Conservation (phyloP, 2,113 vertebrate genomes). For the Mesoclemmys tuberculata region DNA sequence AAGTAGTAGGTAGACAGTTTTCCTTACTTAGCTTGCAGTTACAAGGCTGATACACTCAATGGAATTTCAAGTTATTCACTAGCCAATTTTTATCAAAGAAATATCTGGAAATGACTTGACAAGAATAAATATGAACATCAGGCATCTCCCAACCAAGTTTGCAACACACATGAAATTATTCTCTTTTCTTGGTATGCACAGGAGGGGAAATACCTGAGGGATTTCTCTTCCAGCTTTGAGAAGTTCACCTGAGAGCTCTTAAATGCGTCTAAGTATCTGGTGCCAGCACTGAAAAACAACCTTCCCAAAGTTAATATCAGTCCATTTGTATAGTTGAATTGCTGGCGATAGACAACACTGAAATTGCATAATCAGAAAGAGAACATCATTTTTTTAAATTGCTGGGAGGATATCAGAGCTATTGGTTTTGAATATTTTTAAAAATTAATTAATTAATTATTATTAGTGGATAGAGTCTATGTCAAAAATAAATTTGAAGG, state of each 20-base stretch:
- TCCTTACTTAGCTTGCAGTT: slow-evolving; percentile 38
- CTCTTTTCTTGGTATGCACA: not conserved
- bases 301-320: not conserved
- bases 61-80: slow-evolving; percentile 54
- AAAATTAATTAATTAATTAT: not conserved
- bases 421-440: not conserved
- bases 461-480: not conserved
- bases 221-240: not conserved
- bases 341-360: not conserved
- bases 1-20: slow-evolving; percentile 28
- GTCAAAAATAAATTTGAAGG: not conserved
- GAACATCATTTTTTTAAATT: not conserved
- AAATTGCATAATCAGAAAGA: not conserved
- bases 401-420: not conserved
- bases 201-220: not conserved
- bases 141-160: not conserved
- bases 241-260: not conserved
- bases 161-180: not conserved
- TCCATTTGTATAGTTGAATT: not conserved
- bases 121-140: slow-evolving; percentile 16
- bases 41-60: slow-evolving; percentile 13
- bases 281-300: not conserved
- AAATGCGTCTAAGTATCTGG: not conserved
- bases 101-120: slow-evolving; percentile 38
- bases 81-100: slow-evolving; percentile 31